phyloP scores from a whole-genome alignment of 2,888 invertebrate species.

The Amblyjoppa proteus region DNA sequence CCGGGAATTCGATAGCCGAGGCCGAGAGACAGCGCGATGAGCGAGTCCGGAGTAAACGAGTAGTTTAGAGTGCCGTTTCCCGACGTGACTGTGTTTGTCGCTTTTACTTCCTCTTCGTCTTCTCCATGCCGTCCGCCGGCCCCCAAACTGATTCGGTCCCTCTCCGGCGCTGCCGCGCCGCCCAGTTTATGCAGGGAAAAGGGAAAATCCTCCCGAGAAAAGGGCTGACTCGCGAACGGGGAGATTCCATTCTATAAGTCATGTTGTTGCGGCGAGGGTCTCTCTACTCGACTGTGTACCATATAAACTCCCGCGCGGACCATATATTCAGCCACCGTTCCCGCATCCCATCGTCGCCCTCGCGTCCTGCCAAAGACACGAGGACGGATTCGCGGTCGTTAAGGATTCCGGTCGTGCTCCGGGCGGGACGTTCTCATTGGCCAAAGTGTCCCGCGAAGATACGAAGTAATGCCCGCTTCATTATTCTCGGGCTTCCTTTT shows the following conservation, averaged over 20 bases:
- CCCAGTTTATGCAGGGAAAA: slow-evolving; percentile 37
- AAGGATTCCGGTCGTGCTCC: slow-evolving; percentile 78
- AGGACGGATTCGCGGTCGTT: slow-evolving; percentile 79
- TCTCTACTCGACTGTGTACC: slow-evolving; percentile 28
- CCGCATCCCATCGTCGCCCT: slow-evolving; percentile 9
- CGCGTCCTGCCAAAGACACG: slow-evolving; percentile 70
- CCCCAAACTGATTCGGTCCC: slow-evolving; percentile 28
- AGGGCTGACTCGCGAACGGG: slow-evolving; percentile 28
- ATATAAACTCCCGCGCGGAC: not conserved
- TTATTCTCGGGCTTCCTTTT: slow-evolving; percentile 33
- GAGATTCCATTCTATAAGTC: slow-evolving; percentile 3
- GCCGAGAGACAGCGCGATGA: slow-evolving; percentile 8
- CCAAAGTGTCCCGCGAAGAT: slow-evolving; percentile 79
- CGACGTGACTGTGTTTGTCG: slow-evolving; percentile 15
- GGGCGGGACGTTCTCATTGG: slow-evolving; percentile 81
- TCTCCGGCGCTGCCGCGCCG: slow-evolving; percentile 9
- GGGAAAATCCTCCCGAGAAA: slow-evolving; percentile 38
- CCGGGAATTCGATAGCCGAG: slow-evolving; percentile 72
- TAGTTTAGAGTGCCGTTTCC: slow-evolving; percentile 39
- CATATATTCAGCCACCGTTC: slow-evolving; percentile 24
- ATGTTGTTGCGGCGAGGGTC: slow-evolving; percentile 20
- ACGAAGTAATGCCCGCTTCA: slow-evolving; percentile 78
- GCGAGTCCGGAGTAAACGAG: slow-evolving; percentile 36
- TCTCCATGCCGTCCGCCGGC: not conserved
- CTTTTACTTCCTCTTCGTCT: slow-evolving; percentile 5